phyloP scores from a whole-genome alignment of 37 sponge, comb jelly and placozoan genomes.

The Crambe crambe region DNA sequence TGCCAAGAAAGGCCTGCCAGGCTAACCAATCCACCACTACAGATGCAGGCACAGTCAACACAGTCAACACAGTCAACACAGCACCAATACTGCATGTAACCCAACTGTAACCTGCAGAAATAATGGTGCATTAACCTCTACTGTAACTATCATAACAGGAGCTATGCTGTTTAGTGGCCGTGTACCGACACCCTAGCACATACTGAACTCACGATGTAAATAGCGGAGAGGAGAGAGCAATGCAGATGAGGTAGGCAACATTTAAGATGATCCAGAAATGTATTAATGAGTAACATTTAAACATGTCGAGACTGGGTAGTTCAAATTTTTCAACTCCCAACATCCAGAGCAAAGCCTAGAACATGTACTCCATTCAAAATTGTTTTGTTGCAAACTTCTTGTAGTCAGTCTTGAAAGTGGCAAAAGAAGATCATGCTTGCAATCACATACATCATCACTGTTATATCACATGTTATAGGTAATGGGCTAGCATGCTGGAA shows the following conservation, averaged over 20 bases:
- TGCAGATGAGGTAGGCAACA: conserved; percentile 31
- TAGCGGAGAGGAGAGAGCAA: conserved; percentile 71
- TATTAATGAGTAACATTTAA: conserved; percentile 35
- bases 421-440: not conserved
- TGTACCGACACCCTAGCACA: too few species aligned
- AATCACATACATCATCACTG: not conserved
- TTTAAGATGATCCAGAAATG: conserved; percentile 58
- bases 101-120: too few species aligned
- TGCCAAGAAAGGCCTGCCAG: conserved; percentile 31
- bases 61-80: conserved; percentile 36
- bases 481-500: too few species aligned
- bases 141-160: too few species aligned
- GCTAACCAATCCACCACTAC: conserved; percentile 54
- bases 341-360: conserved; percentile 57
- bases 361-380: conserved; percentile 58
- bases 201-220: conserved; percentile 59
- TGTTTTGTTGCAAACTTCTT: conserved; percentile 56
- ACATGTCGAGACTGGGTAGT: conserved; percentile 19
- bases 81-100: conserved; percentile 56
- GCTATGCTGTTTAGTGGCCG: too few species aligned
- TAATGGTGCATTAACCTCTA: too few species aligned
- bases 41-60: conserved; percentile 50
- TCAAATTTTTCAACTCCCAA: conserved; percentile 49
- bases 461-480: too few species aligned
- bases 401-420: conserved; percentile 54